Percentiles rank a stretch among this genome's conserved stretches.
These are phyloP conservation scores for Eolophus roseicapilla DNA, from an alignment of 2,113 vertebrate genomes.

Conservation along the genomic window DNA sequence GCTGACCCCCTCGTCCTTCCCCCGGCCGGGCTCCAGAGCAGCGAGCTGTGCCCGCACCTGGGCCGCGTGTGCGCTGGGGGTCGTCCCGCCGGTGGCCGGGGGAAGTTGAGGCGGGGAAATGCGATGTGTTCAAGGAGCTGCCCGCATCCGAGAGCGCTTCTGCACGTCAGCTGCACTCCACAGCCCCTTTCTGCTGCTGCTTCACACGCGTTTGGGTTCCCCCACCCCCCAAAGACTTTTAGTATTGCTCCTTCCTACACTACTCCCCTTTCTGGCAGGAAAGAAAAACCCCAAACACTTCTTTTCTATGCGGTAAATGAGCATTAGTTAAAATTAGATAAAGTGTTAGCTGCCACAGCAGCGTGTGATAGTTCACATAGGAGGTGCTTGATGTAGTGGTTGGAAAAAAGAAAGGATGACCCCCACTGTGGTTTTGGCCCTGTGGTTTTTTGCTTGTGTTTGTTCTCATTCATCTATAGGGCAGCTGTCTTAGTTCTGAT, in stretches of 20 bases:
- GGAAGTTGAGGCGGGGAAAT: accelerated
- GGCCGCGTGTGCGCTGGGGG: too few species aligned
- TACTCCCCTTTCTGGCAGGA: not conserved
- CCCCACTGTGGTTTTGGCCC: not conserved
- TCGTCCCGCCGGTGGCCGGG: not conserved
- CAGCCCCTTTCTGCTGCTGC: not conserved
- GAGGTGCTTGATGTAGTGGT: not conserved
- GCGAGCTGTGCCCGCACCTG: too few species aligned
- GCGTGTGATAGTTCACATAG: not conserved
- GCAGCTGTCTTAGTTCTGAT: not conserved
- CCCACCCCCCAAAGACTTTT: accelerated
- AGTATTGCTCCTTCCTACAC: not conserved
- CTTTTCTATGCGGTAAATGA: not conserved
- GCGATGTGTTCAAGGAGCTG: not conserved
- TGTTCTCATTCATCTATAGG: not conserved
- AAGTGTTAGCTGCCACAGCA: not conserved
- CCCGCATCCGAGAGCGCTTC: not conserved
- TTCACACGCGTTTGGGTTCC: not conserved
- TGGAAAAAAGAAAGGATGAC: conserved; percentile 9
- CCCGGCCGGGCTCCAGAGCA: not conserved
- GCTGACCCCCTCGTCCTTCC: not conserved
- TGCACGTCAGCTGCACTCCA: accelerated
- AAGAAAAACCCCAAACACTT: not conserved
- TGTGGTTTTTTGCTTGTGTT: not conserved
- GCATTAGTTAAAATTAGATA: not conserved